Evolutionary conservation across 2,113 vertebrate species (phyloP).

Genomic region (Trochalopteron elliotii): DNA sequence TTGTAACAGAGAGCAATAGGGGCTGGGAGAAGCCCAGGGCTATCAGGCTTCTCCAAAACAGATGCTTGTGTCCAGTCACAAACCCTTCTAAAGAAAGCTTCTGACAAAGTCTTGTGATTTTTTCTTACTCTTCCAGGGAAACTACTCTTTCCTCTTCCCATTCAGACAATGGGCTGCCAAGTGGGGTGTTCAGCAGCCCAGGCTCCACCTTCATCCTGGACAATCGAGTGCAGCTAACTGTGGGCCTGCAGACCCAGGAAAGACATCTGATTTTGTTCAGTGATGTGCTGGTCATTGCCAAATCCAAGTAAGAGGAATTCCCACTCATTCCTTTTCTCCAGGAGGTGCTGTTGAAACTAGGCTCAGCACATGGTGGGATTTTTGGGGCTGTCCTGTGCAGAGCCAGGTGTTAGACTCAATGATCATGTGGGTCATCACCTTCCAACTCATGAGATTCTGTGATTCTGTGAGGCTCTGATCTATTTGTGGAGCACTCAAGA

Average conservation of each 20-base stretch:
- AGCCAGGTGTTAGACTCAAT: not conserved
- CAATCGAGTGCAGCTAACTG: constrained; percentile 71
- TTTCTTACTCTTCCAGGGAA: constrained; percentile 40
- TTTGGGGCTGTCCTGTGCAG: not conserved
- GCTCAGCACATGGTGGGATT: not conserved
- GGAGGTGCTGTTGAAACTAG: not conserved
- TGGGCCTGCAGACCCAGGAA: constrained; percentile 76
- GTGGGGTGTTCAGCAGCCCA: constrained; percentile 63
- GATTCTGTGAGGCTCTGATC: not conserved
- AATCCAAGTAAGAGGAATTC: constrained; percentile 75
- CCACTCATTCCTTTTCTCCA: not conserved
- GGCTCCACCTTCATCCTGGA: constrained; percentile 74
- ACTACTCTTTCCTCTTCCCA: constrained; percentile 11
- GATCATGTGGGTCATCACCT: not conserved
- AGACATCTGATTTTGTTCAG: constrained; percentile 78
- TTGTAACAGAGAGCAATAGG: not conserved
- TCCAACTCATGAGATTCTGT: not conserved
- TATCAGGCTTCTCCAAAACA: not conserved
- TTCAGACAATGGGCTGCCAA: constrained; percentile 55
- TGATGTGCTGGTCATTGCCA: constrained; percentile 76
- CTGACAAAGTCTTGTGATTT: not conserved
- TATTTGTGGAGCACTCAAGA: not conserved
- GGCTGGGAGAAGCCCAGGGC: not conserved
- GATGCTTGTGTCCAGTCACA: not conserved
- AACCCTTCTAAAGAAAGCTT: not conserved